Evolutionary conservation across 2,888 invertebrate genomes (phyloP).

Genomic region (Girardia tigrina): DNA sequence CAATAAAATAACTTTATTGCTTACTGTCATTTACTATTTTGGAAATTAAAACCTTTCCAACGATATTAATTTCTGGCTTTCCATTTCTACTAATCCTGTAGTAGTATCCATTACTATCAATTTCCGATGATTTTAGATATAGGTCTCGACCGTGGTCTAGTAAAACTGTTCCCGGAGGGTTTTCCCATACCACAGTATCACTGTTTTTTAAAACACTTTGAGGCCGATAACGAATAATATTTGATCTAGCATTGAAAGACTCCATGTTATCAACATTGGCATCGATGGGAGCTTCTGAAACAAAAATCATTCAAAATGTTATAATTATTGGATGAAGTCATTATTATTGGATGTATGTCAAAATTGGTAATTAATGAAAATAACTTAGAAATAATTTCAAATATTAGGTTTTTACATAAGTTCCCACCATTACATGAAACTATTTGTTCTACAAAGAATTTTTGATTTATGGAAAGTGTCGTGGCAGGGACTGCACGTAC

Average conservation of each 20-base stretch:
- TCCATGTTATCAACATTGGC: background rate
- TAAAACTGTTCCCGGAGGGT: slow-evolving; percentile 1
- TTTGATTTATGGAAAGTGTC: no score
- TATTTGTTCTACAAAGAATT: no score
- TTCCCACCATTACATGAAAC: no score
- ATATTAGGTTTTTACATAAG: no score
- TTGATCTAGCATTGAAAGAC: background rate
- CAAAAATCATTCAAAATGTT: no score
- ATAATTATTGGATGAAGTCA: no score
- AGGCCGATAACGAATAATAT: background rate
- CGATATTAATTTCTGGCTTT: background rate
- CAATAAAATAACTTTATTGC: background rate
- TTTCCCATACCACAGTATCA: slow-evolving; percentile 26
- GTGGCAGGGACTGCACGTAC: no score
- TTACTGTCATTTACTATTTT: background rate
- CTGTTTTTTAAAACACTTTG: background rate
- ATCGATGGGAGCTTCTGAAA: no score
- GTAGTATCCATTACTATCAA: background rate
- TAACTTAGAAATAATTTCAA: no score
- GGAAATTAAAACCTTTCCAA: background rate
- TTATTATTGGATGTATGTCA: no score
- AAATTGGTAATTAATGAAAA: no score
- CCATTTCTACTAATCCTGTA: slow-evolving; percentile 5
- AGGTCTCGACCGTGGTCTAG: background rate
- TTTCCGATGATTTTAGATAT: background rate